A percentile compares a stretch with the other conserved stretches of the same genome.
phyloP scores from a whole-genome alignment of 1,140 invertebrate species.

The Whitmania pigra region DNA sequence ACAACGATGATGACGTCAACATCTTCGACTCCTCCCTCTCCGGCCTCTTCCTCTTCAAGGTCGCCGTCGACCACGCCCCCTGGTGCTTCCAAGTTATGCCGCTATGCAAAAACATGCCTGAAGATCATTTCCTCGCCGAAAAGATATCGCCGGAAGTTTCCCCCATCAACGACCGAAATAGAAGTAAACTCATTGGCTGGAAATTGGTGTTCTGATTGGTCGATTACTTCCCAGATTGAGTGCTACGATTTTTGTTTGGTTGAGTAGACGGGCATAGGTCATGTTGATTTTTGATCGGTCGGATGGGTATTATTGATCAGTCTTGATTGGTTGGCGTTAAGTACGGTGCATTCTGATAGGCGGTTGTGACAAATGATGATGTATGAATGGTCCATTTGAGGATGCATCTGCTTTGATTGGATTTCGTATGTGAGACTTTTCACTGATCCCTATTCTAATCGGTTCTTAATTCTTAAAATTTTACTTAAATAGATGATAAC shows the following conservation, averaged over 20 bases:
- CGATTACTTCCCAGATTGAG: background rate
- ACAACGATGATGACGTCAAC: slow-evolving; percentile 5
- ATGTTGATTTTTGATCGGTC: too few species aligned
- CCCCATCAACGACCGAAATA: slow-evolving; percentile 81
- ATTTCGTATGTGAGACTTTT: background rate
- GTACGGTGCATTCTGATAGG: background rate
- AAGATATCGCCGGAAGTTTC: slow-evolving; percentile 58
- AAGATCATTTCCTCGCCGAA: slow-evolving; percentile 79
- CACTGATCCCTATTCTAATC: too few species aligned
- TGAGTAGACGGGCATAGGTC: too few species aligned
- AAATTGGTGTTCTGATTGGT: background rate
- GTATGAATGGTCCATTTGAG: background rate
- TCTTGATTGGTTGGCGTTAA: background rate
- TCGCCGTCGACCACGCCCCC: background rate
- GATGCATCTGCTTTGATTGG: background rate
- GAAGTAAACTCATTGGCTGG: slow-evolving; percentile 51
- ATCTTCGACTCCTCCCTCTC: background rate
- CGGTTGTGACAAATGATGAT: background rate
- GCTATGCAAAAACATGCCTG: slow-evolving; percentile 79
- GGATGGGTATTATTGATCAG: too few species aligned
- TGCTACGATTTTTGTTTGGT: too few species aligned
- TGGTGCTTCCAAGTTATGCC: background rate
- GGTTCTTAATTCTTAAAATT: too few species aligned
- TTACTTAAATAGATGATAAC: too few species aligned
- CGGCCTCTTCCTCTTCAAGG: background rate